Base-by-base conservation (phyloP, 2,113 vertebrate species). In the Gobius niger region DNA sequence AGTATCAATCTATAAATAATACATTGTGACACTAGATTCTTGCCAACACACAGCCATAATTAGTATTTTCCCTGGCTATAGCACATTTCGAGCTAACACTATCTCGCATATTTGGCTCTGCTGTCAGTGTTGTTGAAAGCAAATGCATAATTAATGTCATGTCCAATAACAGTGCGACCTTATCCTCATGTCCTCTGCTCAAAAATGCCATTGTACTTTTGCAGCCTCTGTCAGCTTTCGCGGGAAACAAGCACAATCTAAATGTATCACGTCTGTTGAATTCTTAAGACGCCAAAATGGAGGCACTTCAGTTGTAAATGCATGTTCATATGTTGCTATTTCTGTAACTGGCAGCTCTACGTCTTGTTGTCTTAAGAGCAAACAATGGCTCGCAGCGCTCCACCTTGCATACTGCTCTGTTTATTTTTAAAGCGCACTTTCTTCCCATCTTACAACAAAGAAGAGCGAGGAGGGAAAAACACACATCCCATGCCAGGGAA, bases 331-430 rank as follows among this genome's bases (percentile, higher is more conserved):
- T 40, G 8, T 16, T 9, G 50, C 16, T 52, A 52, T 16, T 54
- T 54, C 18, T 54, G 52, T 19, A 15, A 13, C 56, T 41, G 6
- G 34, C 13, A 7, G 76, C 65, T 61, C 3, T 40, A 11, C 54
- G 54, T 77, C 69, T 70, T 72, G 63, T 70, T 70, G 61, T 65
- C 69, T 75, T 63, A 41, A 73, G 65, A 41, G 63, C 56, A 70
- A 57, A 65, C 56, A 52, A 53, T 66, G 62, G 11, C 47, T 65
- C 10, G 44, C 44, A 65, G 57, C 40, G 15, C 7, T 44, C 51
- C 49, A 52, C 71, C 50, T 73, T 44, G 40, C 53, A 56, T 56
- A 56, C 18, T 34, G 53, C 57, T 76, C 69, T 67, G 47, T 67
- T 80, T 79, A 57, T 76, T 16, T 59, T 54, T 61, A 42, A 42